Base-by-base conservation (phyloP, 2,888 invertebrate genomes). In the Arctia plantaginis region DNA sequence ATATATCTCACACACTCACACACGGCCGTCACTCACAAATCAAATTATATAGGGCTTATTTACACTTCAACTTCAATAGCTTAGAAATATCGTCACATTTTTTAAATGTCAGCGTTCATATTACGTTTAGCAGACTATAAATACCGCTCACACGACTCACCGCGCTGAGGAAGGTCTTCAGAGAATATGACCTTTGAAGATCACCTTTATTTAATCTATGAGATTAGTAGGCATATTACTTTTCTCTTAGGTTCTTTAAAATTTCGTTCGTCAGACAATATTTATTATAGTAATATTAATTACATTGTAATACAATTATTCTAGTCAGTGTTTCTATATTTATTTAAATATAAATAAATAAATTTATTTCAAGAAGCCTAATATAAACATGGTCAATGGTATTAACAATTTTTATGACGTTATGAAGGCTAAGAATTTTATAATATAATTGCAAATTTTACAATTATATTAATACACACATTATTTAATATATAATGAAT, bases 131-230 rank as follows among this genome's bases (percentile, higher is more conserved):
- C 75, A 80, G 77, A 80, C 80, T 79, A 80, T 87, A 85, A 86
- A 82, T 82, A 87, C 83, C 75, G 80, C 69, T 80, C 77, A 81
- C 79, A 82, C 87, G 82, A 82, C 78, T 80, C 86, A 72, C 74
- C 80, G 84, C 83, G 78, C 80, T 71, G 74, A 73, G 80, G 87
- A 87, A 86, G 86, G 86, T 87, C 86, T 83, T 71, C 70, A 69
- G 78, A 77, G 72, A 70, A 55, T 65, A 68, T 77, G 80, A 86
- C 86, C 82, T 87, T 81, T 86, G 79, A 69, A 79, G 76, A 78
- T 72, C 72, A 81, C 76, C 71, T 72, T 65, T 71, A 72, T 30
- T 62, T 30, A 18, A 30, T 30, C 8, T 62, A 62, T 59, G 27
- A 30, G 27, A 4, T 27, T 30, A 59, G 30, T 59, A 13, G 3